Percentiles rank a stretch among this genome's conserved stretches.
These are phyloP conservation scores for Acrobasis consociella DNA, from an alignment of 2,888 invertebrate genomes.

Conservation along the genomic window DNA sequence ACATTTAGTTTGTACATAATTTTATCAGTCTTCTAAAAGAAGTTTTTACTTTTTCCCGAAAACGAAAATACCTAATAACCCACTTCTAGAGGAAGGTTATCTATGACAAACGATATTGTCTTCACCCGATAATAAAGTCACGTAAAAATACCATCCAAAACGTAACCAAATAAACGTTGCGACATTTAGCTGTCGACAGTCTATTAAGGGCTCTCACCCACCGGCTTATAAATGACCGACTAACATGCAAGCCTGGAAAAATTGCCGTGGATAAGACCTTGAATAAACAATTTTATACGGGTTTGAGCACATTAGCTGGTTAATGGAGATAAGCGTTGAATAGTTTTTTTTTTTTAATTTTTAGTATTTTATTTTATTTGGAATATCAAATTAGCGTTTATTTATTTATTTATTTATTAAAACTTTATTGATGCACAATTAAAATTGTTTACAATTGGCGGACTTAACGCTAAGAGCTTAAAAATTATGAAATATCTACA, in stretches of 20 bases:
- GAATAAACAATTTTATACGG: conserved; percentile 62
- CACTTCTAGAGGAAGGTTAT: conserved; percentile 16
- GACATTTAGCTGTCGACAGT: conserved; percentile 80
- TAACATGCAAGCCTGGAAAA: conserved; percentile 74
- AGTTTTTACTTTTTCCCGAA: no score
- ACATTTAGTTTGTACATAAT: no score
- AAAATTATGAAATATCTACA: no score
- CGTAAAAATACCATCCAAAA: conserved; percentile 58
- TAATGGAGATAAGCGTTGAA: conserved; percentile 14
- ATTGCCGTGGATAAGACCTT: conserved; percentile 57
- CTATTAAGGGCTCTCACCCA: conserved; percentile 78
- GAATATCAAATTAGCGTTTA: no score
- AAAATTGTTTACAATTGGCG: no score
- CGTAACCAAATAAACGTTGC: conserved; percentile 70
- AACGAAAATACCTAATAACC: conserved; percentile 9
- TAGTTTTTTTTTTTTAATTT: no score
- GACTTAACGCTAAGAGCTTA: no score
- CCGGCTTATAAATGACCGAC: conserved; percentile 68
- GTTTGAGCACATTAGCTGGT: conserved; percentile 30
- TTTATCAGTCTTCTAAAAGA: no score
- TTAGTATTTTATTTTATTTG: no score
- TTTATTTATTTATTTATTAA: no score
- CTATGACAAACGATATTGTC: conserved; percentile 32
- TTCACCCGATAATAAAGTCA: conserved; percentile 51
- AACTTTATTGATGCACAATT: no score